These are phyloP conservation scores for Nasua narica DNA, from an alignment of 2,797 vertebrate species.

Conservation along the genomic window DNA sequence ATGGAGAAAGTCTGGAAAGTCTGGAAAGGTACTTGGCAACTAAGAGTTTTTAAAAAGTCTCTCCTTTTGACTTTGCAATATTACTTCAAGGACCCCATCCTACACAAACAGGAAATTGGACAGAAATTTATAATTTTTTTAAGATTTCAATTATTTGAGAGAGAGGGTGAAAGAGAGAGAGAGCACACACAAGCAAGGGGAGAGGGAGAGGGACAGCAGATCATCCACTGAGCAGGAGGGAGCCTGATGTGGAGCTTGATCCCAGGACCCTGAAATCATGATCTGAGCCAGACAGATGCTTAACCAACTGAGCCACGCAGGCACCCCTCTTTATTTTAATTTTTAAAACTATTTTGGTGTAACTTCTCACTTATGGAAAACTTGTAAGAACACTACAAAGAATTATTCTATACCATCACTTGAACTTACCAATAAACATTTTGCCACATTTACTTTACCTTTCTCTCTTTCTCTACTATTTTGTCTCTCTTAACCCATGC, in stretches of 20 bases:
- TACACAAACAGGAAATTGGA: neutral
- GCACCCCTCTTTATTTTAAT: neutral
- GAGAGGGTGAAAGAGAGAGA: neutral
- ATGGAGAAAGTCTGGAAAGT: neutral
- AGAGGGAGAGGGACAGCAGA: neutral
- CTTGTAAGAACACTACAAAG: neutral
- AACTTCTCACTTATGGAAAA: neutral
- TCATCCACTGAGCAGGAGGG: neutral
- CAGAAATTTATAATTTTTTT: neutral
- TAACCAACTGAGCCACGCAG: neutral
- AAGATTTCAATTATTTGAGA: neutral
- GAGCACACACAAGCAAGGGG: neutral
- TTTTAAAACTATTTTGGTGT: conserved; percentile 19
- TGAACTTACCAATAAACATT: neutral
- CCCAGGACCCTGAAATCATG: neutral
- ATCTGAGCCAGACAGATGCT: neutral
- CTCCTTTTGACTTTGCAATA: neutral
- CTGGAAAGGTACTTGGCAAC: neutral
- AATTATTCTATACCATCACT: neutral
- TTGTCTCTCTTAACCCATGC: neutral
- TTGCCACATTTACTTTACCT: neutral
- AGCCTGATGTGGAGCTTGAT: neutral
- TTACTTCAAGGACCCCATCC: neutral
- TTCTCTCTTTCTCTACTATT: neutral
- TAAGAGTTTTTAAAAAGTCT: neutral